Base-by-base conservation (phyloP, 2,797 vertebrate genomes). In the Alca torda region DNA sequence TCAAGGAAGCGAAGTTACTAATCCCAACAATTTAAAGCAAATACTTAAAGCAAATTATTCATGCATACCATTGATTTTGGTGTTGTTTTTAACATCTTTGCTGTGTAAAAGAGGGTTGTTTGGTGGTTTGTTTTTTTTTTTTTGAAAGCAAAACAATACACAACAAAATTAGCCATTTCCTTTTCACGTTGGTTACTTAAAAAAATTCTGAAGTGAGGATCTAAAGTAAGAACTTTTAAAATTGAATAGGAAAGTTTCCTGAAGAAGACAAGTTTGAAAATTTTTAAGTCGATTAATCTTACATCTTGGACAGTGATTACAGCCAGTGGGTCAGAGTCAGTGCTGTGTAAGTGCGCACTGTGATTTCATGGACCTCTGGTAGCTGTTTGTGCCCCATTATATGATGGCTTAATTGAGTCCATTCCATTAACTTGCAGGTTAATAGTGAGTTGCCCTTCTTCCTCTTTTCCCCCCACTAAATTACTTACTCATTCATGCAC, bases 401-500 rank as follows among this genome's bases (percentile, higher is more conserved):
- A 60, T 63, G 89, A 50, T 30, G 61, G 39, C 50, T 93, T 96
- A 68, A 90, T 92, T 94, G 77, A 87, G 84, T 53, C 54, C 41
- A 51, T 93, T 91, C 72, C 89, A 94, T 96, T 96, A 95, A 93
- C 76, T 92, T 94, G 80, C 69, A 85, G 90, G 93, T 95, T 96
- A 95, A 89, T 73, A 90, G 89, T 20, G 69, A 94, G 67, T 93
- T 96, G 79, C 93, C 94, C 76, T 93, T 92, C 89, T 95, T 83
- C 75, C 80, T 96, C 79, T 89, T 77, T n/a, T 11, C 24, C 41
- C 39, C 39, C 39, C 25, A 2, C 53, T 83, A 78, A 96, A 92
- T 89, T 80, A 89, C 85, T 51, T 96, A 87, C 61, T 95, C 89
- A 94, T 97, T 95, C 96, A 97, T 97, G 95, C 90, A 53, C 80